Conservation (phyloP, 1,140 invertebrate genomes). For the Caenorhabditis inopinata region DNA sequence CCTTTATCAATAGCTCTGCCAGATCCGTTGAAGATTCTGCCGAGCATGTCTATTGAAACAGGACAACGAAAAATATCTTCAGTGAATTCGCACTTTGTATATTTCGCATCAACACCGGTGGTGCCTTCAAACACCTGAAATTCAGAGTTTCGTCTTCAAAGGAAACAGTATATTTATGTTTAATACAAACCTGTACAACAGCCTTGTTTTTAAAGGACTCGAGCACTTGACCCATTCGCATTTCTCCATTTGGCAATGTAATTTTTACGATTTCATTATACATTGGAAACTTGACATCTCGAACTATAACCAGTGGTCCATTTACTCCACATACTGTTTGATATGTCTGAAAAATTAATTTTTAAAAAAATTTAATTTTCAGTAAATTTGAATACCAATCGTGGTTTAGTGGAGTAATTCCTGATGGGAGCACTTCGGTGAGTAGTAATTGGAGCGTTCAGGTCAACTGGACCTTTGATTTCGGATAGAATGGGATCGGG, state of each 20-base stretch:
- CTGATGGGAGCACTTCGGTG: constrained; percentile 86
- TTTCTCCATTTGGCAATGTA: constrained; percentile 85
- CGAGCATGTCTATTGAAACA: constrained; percentile 96
- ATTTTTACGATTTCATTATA: constrained; percentile 94
- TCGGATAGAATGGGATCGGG: neutral
- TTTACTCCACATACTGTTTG: constrained; percentile 95
- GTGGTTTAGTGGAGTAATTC: constrained; percentile 94
- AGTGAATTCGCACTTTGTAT: constrained; percentile 95
- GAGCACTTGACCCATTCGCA: constrained; percentile 89
- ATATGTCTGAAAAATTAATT: constrained; percentile 1
- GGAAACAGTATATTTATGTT: too few relatives aligned
- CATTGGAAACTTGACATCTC: constrained; percentile 97
- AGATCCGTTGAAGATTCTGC: constrained; percentile 94
- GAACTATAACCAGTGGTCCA: constrained; percentile 91
- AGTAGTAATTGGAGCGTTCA: constrained; percentile 69
- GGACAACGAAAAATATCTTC: constrained; percentile 92
- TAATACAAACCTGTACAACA: constrained; percentile 83
- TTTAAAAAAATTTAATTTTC: neutral
- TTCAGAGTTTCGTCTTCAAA: too few relatives aligned
- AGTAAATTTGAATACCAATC: constrained; percentile 74
- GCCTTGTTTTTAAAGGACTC: constrained; percentile 96
- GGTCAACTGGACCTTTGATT: constrained; percentile 53
- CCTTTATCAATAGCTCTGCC: constrained; percentile 97
- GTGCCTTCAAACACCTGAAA: constrained; percentile 92
- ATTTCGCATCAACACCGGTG: constrained; percentile 94